Evolutionary conservation across 2,797 vertebrate genomes (phyloP).

Genomic region (Triplophysa bombifrons): DNA sequence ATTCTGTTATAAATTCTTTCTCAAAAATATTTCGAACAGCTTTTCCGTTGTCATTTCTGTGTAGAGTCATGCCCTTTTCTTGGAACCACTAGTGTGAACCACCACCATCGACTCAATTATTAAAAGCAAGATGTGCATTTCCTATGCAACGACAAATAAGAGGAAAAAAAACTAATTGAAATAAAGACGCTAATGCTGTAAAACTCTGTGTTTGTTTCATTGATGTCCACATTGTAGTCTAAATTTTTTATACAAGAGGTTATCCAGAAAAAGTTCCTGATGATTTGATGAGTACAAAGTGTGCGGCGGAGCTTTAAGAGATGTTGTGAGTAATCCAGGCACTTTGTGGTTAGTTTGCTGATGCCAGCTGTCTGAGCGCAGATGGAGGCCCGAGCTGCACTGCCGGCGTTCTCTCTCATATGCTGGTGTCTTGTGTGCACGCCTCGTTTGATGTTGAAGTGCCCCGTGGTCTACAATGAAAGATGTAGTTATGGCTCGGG

Average conservation of each 20-base stretch:
- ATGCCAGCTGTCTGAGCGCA: constrained; percentile 49
- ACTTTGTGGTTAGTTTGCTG: constrained; percentile 54
- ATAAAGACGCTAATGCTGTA: constrained; percentile 97
- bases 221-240: constrained; percentile 4
- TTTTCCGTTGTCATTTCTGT: constrained; percentile 32
- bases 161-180: constrained; percentile 79
- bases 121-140: constrained; percentile 99
- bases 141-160: constrained; percentile 92
- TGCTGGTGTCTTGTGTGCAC: constrained; percentile 43
- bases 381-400: constrained; percentile 41
- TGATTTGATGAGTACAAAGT: constrained; percentile 42
- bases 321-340: constrained; percentile 53
- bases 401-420: constrained; percentile 40
- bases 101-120: constrained; percentile 94
- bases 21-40: constrained; percentile 10
- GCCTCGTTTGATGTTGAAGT: constrained; percentile 46
- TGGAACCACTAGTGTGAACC: constrained; percentile 89
- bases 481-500: constrained; percentile 24
- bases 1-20: constrained; percentile 4
- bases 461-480: constrained; percentile 20
- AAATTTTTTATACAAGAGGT: neutral
- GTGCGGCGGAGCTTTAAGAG: constrained; percentile 44
- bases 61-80: constrained; percentile 42
- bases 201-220: constrained; percentile 58
- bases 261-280: constrained; percentile 28